Evolutionary conservation across 2,888 invertebrate species (phyloP), one percentile per base, ranked within the genome.

Genomic region (Ceramica pisi): DNA sequence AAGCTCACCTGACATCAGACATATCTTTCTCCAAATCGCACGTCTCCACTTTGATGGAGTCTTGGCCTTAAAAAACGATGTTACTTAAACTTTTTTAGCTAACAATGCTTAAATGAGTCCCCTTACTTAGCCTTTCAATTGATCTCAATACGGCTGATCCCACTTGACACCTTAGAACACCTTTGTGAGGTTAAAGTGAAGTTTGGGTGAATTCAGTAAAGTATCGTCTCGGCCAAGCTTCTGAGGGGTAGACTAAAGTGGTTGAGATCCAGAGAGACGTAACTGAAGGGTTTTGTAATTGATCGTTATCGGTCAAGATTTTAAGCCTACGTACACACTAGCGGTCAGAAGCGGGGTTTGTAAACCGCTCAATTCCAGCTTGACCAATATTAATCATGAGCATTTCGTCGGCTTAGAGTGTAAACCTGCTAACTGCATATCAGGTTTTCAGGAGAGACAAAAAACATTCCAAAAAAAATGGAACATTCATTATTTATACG

Each of bases 121-220:
- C 53, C 55, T 67, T 70, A 60, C 85, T 81, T 79, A 72, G 85
- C 83, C 79, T 84, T 84, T 75, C 26, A 10, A 71, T 62, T 50
- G 67, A 60, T 65, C 73, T 74, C 63, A 41, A 72, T 48, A 62
- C 61, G 41, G 31, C 35, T 44, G 31, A 81, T 73, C 14, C 12
- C 63, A 48, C 80, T 81, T 51, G 65, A 67, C 53, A 63, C 41
- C 35, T 74, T 67, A 75, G 14, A 72, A 77, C 60, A 61, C 75
- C 79, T 75, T 75, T 77, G 81, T 70, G 53, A 73, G 53, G 57
- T 61, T 55, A 53, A 62, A 70, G 59, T 67, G 41, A 80, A 76
- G 53, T 46, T 55, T 26, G 31, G 70, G 75, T 70, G 64, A 62
- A 50, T 70, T 77, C 55, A 38, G 55, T 69, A 21, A 71, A 75